Evolutionary conservation across 2,113 vertebrate genomes (phyloP).

Genomic region (Petaurus breviceps): DNA sequence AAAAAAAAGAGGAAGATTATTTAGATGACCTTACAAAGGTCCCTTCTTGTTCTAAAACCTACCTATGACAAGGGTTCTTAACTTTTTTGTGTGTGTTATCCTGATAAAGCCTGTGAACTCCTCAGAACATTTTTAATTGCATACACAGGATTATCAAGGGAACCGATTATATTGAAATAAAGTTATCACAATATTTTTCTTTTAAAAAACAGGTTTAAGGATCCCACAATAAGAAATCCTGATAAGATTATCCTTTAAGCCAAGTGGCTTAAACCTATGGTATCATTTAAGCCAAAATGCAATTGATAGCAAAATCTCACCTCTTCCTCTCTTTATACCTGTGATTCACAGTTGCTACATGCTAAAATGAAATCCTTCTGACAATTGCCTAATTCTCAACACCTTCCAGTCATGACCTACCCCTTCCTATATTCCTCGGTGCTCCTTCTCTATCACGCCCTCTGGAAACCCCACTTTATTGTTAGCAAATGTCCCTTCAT

Average conservation of each 20-base stretch:
- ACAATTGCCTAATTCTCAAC: background rate
- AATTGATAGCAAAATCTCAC: background rate
- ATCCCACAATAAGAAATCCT: background rate
- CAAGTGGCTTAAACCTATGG: background rate
- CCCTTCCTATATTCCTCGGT: background rate
- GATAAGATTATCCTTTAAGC: background rate
- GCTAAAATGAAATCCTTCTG: background rate
- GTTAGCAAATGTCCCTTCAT: background rate
- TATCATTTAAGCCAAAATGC: background rate
- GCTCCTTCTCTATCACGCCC: background rate
- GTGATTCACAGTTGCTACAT: background rate
- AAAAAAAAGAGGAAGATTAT: background rate
- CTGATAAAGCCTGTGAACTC: background rate
- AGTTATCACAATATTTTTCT: background rate
- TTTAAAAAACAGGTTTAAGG: background rate
- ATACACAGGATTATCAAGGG: background rate
- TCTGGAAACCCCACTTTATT: background rate
- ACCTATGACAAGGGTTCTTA: background rate
- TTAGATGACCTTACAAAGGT: background rate
- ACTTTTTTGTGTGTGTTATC: background rate
- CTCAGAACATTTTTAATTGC: background rate
- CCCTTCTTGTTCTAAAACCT: background rate
- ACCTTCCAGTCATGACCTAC: background rate
- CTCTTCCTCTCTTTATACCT: background rate
- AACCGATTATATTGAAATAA: background rate